These are phyloP conservation scores for Clunio marinus DNA, from an alignment of 2,888 invertebrate species.

Conservation along the genomic window DNA sequence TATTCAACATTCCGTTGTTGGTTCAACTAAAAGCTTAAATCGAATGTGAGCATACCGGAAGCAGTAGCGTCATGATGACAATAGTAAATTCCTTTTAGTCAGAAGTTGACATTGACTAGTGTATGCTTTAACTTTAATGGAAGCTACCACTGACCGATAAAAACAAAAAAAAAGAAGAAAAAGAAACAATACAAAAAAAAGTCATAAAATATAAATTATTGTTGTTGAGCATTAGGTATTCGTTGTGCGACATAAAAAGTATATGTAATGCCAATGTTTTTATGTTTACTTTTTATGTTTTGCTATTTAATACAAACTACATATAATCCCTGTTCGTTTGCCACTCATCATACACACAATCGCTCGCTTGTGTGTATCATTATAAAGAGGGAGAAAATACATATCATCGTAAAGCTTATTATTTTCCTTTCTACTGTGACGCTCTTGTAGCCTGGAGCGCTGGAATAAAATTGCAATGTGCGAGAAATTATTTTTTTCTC, in stretches of 20 bases:
- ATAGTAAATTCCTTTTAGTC: too few species aligned
- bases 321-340: background rate
- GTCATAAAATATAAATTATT: constrained; percentile 36
- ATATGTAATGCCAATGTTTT: constrained; percentile 28
- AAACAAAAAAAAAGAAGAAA: background rate
- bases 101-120: background rate
- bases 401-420: too few species aligned
- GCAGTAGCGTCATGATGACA: too few species aligned
- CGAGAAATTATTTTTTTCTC: background rate
- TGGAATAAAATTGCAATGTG: background rate
- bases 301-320: constrained; percentile 30
- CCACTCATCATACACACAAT: background rate
- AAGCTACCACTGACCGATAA: background rate
- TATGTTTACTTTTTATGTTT: constrained; percentile 24
- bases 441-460: background rate
- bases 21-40: background rate
- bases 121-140: background rate
- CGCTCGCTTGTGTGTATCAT: background rate
- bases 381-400: background rate
- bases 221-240: constrained; percentile 13
- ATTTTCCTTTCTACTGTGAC: background rate
- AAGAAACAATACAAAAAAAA: too few species aligned
- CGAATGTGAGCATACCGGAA: too few species aligned
- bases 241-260: constrained; percentile 17
- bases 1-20: background rate